Evolutionary conservation across 2,888 invertebrate species (phyloP), one percentile per base, ranked within the genome.

Genomic region (Troides oblongomaculatus): DNA sequence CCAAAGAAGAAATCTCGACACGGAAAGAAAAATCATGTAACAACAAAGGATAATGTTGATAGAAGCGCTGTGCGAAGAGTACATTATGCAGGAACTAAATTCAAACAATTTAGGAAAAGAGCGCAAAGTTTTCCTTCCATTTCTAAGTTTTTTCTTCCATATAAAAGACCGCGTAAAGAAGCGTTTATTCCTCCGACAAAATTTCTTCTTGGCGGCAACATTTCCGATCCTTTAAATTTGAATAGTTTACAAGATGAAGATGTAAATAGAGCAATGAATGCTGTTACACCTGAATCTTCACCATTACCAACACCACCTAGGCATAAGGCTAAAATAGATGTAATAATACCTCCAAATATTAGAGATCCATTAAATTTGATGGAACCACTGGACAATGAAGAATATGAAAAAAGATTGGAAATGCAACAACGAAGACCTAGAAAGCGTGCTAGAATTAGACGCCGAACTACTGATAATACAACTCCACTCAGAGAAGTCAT

Each of bases 201-300:
- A 86, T 99, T 99, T 88, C 90, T 98, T 6, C 94, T 99, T 2
- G 99, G 99, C 61, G 99, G 99, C 12, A 99, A 98, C 86, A 98
- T 98, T 76, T 96, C 96, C 76, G 99, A 99, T 93, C 99, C 99
- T 0, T 89, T 99, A 62, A 99, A 99, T 90, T 89, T 99, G 72
- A 98, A 97, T 82, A 98, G 98, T 82, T 93, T 99, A 78, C 97
- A 96, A 87, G 96, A 96, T 84, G 96, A 96, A 83, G 96, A 96
- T 77, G 93, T 95, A 25, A 95, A 95, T 78, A 93, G 96, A 76
- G 96, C 96, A 10, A 96, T 97, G 94, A 97, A 97, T 88, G 96
- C 96, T n/a, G 96, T 96, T 0, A 98, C 98, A 21, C 98, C 98
- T 66, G 96, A 97, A 81, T 97, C 97, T 46, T 98, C 98, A 70